These are phyloP conservation scores for Spialia ferax DNA, from an alignment of 2,888 invertebrate genomes.

Conservation along the genomic window DNA sequence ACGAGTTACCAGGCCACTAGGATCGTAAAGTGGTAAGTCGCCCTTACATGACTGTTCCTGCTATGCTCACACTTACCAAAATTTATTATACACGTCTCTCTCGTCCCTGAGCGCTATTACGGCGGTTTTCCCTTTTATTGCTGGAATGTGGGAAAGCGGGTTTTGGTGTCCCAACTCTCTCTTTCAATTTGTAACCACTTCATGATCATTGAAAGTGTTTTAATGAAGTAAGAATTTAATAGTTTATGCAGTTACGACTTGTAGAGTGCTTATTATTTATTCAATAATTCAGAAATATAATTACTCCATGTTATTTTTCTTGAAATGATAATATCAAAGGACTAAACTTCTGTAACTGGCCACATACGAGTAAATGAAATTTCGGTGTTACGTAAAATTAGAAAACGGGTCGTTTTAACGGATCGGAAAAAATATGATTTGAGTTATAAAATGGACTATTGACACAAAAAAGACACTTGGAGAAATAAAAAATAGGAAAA, in stretches of 20 bases:
- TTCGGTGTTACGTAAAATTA: slow-evolving; percentile 33
- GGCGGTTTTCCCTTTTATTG: slow-evolving; percentile 83
- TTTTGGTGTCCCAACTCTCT: slow-evolving; percentile 82
- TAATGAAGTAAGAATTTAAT: slow-evolving; percentile 39
- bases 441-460: too few species aligned
- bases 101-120: slow-evolving; percentile 58
- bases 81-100: slow-evolving; percentile 61
- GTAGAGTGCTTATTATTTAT: not conserved
- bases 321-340: not conserved
- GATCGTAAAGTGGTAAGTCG: slow-evolving; percentile 71
- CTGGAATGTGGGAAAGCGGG: slow-evolving; percentile 83
- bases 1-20: slow-evolving; percentile 81
- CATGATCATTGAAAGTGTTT: slow-evolving; percentile 60
- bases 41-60: slow-evolving; percentile 70
- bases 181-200: slow-evolving; percentile 80
- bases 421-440: too few species aligned
- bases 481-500: too few species aligned
- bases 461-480: too few species aligned
- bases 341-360: slow-evolving; percentile 1
- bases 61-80: slow-evolving; percentile 62
- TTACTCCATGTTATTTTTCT: not conserved
- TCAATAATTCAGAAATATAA: not conserved
- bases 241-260: slow-evolving; percentile 11
- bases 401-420: not conserved
- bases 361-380: slow-evolving; percentile 5